These are phyloP conservation scores for Orthosia gothica DNA, from an alignment of 2,888 invertebrate genomes.

Conservation along the genomic window DNA sequence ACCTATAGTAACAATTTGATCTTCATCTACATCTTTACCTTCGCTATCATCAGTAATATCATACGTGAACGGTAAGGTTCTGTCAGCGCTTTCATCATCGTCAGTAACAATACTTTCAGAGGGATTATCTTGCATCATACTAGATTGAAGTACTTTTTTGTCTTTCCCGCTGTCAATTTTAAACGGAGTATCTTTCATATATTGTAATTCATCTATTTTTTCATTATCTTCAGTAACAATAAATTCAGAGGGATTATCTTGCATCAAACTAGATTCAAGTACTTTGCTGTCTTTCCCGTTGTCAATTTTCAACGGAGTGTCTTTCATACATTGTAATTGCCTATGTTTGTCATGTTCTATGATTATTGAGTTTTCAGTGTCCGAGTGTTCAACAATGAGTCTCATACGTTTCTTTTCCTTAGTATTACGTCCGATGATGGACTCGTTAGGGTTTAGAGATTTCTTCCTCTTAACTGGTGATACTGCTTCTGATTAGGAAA, in stretches of 20 bases:
- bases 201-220: conserved; percentile 71
- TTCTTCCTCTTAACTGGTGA: conserved; percentile 78
- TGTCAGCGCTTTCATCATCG: conserved; percentile 26
- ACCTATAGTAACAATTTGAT: conserved; percentile 34
- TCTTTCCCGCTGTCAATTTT: conserved; percentile 73
- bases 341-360: conserved; percentile 81
- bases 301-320: conserved; percentile 82
- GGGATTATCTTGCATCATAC: too few relatives aligned
- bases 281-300: conserved; percentile 37
- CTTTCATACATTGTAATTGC: conserved; percentile 82
- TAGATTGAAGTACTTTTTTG: too few relatives aligned
- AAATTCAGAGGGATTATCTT: conserved; percentile 22
- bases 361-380: conserved; percentile 86
- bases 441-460: conserved; percentile 71
- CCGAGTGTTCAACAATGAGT: conserved; percentile 83
- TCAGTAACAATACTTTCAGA: too few relatives aligned
- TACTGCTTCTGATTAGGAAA: conserved; percentile 69
- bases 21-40: conserved; percentile 39
- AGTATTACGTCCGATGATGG: conserved; percentile 76
- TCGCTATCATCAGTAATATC: conserved; percentile 39
- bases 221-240: conserved; percentile 17
- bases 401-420: conserved; percentile 86
- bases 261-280: conserved; percentile 53
- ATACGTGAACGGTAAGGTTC: conserved; percentile 38
- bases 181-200: conserved; percentile 85